phyloP scores from a whole-genome alignment of 2,888 invertebrate genomes.

The Syrphus vitripennis region DNA sequence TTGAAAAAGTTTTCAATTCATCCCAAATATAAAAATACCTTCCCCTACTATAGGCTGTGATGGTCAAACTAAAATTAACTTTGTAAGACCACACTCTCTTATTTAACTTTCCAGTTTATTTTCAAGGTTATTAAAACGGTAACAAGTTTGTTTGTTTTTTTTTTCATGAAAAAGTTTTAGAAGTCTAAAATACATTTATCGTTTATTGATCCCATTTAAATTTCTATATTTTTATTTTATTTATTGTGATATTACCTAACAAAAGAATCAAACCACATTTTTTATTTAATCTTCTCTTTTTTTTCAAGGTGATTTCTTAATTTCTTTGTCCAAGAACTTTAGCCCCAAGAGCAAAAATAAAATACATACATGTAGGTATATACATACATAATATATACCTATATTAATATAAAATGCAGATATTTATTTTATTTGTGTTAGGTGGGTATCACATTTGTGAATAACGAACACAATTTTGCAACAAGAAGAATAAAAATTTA shows the following conservation, averaged over 20 bases:
- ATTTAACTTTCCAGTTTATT: not conserved
- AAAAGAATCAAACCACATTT: slow-evolving; percentile 30
- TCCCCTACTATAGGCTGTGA: no score
- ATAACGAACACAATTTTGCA: not conserved
- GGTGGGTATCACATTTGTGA: not conserved
- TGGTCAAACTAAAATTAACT: not conserved
- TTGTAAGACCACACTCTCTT: not conserved
- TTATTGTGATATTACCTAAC: slow-evolving; percentile 38
- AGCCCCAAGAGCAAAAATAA: not conserved
- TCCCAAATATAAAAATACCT: not conserved
- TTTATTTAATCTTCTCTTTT: not conserved
- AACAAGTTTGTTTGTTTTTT: not conserved
- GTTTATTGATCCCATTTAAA: slow-evolving; percentile 36
- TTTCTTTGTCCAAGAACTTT: slow-evolving; percentile 14
- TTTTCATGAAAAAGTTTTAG: not conserved
- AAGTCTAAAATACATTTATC: slow-evolving; percentile 11
- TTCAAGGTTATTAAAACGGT: slow-evolving; percentile 11
- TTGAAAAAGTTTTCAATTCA: not conserved
- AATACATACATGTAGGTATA: not conserved
- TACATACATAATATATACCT: no score
- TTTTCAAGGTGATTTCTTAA: slow-evolving; percentile 19
- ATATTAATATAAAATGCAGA: slow-evolving; percentile 35
- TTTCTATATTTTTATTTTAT: not conserved
- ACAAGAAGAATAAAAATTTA: not conserved
- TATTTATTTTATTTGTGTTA: slow-evolving; percentile 11